phyloP scores from a whole-genome alignment of 2,888 invertebrate genomes.

The Drosophila meridiana region DNA sequence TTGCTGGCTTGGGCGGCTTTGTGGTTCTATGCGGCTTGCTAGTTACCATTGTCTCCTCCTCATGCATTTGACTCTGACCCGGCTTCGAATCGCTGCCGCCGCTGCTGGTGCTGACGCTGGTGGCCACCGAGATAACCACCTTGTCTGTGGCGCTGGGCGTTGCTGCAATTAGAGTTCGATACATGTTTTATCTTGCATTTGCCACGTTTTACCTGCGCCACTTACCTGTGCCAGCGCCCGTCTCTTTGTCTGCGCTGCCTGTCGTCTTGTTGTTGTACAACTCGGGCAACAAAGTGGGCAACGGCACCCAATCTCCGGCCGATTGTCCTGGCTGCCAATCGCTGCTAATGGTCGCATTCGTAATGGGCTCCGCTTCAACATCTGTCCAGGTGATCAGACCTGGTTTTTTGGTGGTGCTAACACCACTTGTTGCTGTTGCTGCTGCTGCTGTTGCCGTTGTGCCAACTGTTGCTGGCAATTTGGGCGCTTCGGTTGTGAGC shows the following conservation, averaged over 20 bases:
- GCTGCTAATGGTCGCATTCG: conserved; percentile 69
- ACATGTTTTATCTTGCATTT: conserved; percentile 30
- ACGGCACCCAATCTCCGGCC: conserved; percentile 81
- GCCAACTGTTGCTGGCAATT: conserved; percentile 50
- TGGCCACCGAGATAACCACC: conserved; percentile 80
- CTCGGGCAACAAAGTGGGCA: conserved; percentile 78
- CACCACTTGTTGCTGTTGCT: conserved; percentile 53
- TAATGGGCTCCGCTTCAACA: conserved; percentile 84
- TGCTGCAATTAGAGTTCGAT: conserved; percentile 52
- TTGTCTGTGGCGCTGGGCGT: conserved; percentile 75
- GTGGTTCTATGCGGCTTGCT: conserved; percentile 40
- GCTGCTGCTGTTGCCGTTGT: conserved; percentile 28
- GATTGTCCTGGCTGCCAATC: conserved; percentile 82
- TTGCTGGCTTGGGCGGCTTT: conserved; percentile 37
- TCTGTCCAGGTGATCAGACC: conserved; percentile 87
- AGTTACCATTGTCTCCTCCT: conserved; percentile 29
- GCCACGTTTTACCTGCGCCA: conserved; percentile 15
- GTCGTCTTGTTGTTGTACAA: conserved; percentile 64
- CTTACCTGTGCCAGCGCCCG: conserved; percentile 52
- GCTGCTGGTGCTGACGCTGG: conserved; percentile 76
- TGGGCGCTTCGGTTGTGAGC: conserved; percentile 48
- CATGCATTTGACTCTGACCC: conserved; percentile 34
- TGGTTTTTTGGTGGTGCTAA: conserved; percentile 76
- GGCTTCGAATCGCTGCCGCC: conserved; percentile 49
- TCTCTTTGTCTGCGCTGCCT: neutral